Evolutionary conservation across 2,888 invertebrate species (phyloP), one percentile per base, ranked within the genome.

Genomic region (Cephus rjabovi): DNA sequence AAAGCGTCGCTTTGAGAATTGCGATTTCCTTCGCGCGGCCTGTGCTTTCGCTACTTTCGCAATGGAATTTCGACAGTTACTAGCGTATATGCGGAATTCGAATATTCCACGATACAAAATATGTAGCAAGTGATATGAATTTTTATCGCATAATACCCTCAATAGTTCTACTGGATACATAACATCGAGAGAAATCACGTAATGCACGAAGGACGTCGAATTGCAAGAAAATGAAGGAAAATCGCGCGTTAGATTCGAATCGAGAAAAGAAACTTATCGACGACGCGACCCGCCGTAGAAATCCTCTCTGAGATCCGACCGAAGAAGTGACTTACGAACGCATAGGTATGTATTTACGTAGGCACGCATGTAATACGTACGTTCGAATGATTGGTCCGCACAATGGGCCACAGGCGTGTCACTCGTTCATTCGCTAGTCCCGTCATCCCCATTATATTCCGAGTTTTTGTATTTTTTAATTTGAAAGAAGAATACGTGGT

Each of bases 341-440:
- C 56, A 56, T 2, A 23, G 15, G 23, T 23, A 56, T 56, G 15
- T 56, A 56, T 56, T 56, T 56, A 56, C 56, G 23, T 56, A 71
- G 12, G 71, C 71, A 34, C 71, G 71, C 31, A 71, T n/a, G 11
- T 71, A 71, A 31, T 11, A 71, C 71, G 34, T 71, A 71, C 31
- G 31, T 71, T 34, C 71, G 12, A 23, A 34, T 6, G 71, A 71
- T 33, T 34, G 71, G 31, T 74, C 71, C 75, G 84, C 83, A 88
- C 89, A 89, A 88, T 87, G 82, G 84, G 56, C 79, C 80, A 80
- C 81, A 77, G 84, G 83, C 83, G 85, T 85, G 83, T 81, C 86
- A 84, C 85, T 84, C 83, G 85, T 84, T 80, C 83, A 83, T 84
- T 84, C 82, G 79, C 79, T 37, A 73, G 35, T 31, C 73, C 37